A percentile compares a stretch with the other conserved stretches of the same genome.
Conservation (phyloP, 2,888 invertebrate genomes). For the Aspidapion aeneum region DNA sequence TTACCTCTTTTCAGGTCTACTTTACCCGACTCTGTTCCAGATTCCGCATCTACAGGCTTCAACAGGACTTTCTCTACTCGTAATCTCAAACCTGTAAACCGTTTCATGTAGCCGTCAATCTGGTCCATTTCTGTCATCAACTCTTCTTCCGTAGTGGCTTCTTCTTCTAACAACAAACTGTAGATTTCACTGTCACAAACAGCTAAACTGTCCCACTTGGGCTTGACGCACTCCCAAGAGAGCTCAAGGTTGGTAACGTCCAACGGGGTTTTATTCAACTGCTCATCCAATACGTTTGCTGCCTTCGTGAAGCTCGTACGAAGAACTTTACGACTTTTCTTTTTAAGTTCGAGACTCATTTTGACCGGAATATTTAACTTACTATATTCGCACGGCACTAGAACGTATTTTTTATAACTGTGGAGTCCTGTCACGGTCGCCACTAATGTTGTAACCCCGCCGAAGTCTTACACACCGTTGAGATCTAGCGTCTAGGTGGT, state of each 20-base stretch:
- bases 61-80: slow-evolving; percentile 19
- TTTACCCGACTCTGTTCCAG: not conserved
- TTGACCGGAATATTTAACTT: not conserved
- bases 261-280: slow-evolving; percentile 4
- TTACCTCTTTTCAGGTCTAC: not conserved
- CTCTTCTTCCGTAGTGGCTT: not conserved
- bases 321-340: not conserved
- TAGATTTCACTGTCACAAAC: not conserved
- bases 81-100: not conserved
- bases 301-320: slow-evolving; percentile 8
- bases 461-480: too few relatives aligned
- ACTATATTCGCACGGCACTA: not conserved
- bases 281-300: slow-evolving; percentile 5
- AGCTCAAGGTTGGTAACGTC: not conserved
- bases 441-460: too few relatives aligned
- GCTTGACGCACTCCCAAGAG: slow-evolving; percentile 4
- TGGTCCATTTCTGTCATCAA: not conserved
- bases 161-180: not conserved
- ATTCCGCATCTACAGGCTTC: not conserved
- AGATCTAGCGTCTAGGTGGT: too few relatives aligned
- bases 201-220: not conserved
- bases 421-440: not conserved
- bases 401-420: not conserved
- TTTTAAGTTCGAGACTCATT: slow-evolving; percentile 9
- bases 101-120: not conserved